A percentile compares a stretch with the other conserved stretches of the same genome.
phyloP scores from a whole-genome alignment of 2,888 invertebrate species.

The Sesamia inferens region DNA sequence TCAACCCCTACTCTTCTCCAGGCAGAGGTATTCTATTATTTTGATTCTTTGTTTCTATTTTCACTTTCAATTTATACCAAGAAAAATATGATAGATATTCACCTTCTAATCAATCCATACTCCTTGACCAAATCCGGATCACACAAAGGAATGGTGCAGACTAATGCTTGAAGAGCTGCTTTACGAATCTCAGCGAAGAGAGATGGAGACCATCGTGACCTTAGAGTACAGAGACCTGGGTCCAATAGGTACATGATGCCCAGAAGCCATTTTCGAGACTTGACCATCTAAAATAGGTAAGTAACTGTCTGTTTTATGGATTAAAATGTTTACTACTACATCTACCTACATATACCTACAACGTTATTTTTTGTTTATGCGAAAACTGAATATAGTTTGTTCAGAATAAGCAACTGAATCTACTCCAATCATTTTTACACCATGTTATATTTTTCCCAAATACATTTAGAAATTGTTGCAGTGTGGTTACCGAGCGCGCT shows the following conservation, averaged over 20 bases:
- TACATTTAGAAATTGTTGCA: too few relatives aligned
- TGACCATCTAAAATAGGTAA: conserved; percentile 73
- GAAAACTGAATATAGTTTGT: too few relatives aligned
- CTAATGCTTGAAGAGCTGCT: conserved; percentile 78
- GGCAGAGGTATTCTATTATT: neutral
- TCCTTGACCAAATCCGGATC: conserved; percentile 65
- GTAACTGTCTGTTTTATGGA: neutral
- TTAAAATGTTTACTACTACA: neutral
- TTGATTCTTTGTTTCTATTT: neutral
- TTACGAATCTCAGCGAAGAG: conserved; percentile 80
- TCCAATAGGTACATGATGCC: conserved; percentile 83
- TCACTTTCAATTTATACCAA: neutral
- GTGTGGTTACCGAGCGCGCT: too few relatives aligned
- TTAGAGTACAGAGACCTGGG: conserved; percentile 75
- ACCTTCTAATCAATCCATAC: conserved; percentile 81
- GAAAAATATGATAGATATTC: neutral
- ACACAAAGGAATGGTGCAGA: conserved; percentile 71
- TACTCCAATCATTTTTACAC: too few relatives aligned
- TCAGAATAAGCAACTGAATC: too few relatives aligned
- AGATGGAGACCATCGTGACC: conserved; percentile 75
- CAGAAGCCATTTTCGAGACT: conserved; percentile 76
- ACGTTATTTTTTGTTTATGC: too few relatives aligned
- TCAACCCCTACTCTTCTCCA: too few relatives aligned
- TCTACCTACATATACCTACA: too few relatives aligned
- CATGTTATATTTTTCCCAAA: too few relatives aligned